Evolutionary conservation across 2,113 vertebrate species (phyloP).

Genomic region (Acrocephalus kingi): DNA sequence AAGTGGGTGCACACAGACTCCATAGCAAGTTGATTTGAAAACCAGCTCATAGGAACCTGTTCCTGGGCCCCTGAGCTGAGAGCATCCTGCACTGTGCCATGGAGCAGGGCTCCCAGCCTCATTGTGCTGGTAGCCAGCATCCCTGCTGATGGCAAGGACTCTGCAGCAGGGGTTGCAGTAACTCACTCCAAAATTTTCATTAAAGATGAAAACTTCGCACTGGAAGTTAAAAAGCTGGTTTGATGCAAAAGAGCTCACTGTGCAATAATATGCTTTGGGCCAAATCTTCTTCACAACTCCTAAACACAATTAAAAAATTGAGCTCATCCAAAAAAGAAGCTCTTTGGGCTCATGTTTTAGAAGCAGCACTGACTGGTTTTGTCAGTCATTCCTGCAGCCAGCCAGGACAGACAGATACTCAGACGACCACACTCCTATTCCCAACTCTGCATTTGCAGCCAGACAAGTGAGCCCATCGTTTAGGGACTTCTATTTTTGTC

Average conservation of each 20-base stretch:
- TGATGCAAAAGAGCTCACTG: not conserved
- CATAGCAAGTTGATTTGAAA: not conserved
- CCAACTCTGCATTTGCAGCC: not conserved
- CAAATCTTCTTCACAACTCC: not conserved
- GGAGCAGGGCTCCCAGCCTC: not conserved
- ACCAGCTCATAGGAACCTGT: not conserved
- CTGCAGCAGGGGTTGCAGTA: not conserved
- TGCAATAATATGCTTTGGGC: not conserved
- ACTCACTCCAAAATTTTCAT: not conserved
- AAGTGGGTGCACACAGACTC: not conserved
- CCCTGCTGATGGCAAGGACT: not conserved
- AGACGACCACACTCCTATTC: not conserved
- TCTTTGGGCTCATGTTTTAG: fast-evolving
- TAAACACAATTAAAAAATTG: not conserved
- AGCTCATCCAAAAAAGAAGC: not conserved
- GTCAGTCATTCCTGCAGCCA: not conserved
- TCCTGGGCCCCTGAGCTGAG: not conserved
- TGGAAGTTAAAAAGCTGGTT: not conserved
- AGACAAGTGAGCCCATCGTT: not conserved
- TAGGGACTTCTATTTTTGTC: not conserved
- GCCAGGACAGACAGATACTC: not conserved
- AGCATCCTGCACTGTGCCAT: not conserved
- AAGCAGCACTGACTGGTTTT: not conserved
- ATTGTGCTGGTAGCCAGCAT: not conserved
- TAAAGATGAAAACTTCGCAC: not conserved